Percentiles rank a stretch among this genome's conserved stretches.
phyloP scores from a whole-genome alignment of 2,113 vertebrate species.

The Acrocephalus kingi region DNA sequence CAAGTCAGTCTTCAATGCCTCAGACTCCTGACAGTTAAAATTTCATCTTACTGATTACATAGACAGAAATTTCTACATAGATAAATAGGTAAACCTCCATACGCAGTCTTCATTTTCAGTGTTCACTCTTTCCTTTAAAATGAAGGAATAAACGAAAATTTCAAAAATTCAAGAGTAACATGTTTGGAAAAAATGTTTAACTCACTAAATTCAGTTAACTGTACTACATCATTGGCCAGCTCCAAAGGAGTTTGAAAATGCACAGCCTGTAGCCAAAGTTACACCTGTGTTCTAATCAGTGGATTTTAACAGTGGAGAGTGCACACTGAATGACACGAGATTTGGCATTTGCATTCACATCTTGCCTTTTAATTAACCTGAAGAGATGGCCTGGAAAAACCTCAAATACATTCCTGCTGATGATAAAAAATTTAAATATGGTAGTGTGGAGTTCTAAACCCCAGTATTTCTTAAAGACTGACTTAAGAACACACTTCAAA shows the following conservation, averaged over 20 bases:
- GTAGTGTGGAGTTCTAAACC: neutral
- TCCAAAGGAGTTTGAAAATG: neutral
- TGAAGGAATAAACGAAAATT: neutral
- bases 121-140: neutral
- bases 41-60: neutral
- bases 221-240: accelerated
- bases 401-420: neutral
- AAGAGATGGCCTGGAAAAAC: neutral
- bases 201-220: neutral
- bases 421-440: neutral
- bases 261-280: neutral
- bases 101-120: neutral
- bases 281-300: neutral
- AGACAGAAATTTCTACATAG: neutral
- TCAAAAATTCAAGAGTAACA: neutral
- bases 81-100: neutral
- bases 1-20: neutral
- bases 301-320: neutral
- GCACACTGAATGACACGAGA: neutral
- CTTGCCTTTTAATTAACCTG: neutral
- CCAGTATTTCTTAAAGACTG: neutral
- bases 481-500: neutral
- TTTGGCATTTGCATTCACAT: neutral
- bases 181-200: neutral
- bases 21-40: neutral